These are phyloP conservation scores for Rhinolophus sinicus DNA, from an alignment of 2,113 vertebrate genomes.

Conservation along the genomic window DNA sequence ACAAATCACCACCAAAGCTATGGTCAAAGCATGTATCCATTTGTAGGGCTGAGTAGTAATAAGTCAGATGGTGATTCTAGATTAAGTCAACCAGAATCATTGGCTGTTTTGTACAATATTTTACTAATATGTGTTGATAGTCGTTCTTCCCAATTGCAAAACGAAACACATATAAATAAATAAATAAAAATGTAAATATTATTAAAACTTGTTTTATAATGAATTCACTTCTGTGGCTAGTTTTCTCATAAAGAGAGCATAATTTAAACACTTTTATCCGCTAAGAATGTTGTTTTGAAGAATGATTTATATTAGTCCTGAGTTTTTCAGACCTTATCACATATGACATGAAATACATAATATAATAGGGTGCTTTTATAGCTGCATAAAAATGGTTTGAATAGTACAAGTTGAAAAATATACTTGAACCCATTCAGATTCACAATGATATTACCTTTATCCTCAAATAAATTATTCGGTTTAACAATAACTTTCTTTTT, in stretches of 20 bases:
- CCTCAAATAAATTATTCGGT: slow-evolving; percentile 70
- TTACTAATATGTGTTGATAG: neutral
- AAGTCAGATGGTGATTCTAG: neutral
- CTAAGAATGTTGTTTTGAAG: slow-evolving; percentile 38
- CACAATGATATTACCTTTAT: slow-evolving; percentile 62
- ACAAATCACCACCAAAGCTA: neutral
- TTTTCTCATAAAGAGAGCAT: neutral
- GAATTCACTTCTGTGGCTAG: neutral
- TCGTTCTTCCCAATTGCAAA: neutral
- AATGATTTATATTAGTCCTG: slow-evolving; percentile 49
- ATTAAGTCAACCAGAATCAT: neutral
- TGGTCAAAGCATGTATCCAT: neutral
- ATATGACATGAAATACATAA: slow-evolving; percentile 14
- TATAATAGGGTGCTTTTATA: slow-evolving; percentile 18
- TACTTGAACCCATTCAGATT: slow-evolving; percentile 52
- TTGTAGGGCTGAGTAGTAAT: neutral
- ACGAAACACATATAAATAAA: neutral
- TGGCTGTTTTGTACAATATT: neutral
- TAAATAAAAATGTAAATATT: neutral
- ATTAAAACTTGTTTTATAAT: slow-evolving; percentile 13
- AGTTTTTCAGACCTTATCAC: neutral
- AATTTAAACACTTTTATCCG: slow-evolving; percentile 14
- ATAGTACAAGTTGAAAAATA: slow-evolving; percentile 59
- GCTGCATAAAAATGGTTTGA: slow-evolving; percentile 8
- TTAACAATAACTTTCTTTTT: slow-evolving; percentile 58